Evolutionary conservation across 2,113 vertebrate genomes (phyloP).

Genomic region (Chloebia gouldiae): DNA sequence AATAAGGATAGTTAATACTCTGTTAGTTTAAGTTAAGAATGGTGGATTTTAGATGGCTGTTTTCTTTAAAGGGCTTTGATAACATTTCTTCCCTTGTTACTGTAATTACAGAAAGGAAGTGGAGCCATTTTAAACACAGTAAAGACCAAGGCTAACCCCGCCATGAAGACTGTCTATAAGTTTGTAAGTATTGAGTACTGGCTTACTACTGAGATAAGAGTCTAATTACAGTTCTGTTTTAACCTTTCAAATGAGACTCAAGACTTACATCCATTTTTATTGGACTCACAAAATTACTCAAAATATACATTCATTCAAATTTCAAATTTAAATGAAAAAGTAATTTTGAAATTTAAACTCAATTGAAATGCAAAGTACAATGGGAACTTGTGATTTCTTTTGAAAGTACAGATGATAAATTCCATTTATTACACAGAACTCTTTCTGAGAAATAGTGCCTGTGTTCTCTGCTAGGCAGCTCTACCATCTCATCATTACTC

Average conservation of each 20-base stretch:
- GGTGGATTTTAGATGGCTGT: constrained; percentile 39
- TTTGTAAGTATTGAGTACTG: constrained; percentile 84
- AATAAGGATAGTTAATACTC: neutral
- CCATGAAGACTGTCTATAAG: constrained; percentile 98
- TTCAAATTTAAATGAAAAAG: constrained; percentile 17
- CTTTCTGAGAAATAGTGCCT: neutral
- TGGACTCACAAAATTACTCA: neutral
- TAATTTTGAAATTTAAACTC: constrained; percentile 21
- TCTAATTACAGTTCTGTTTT: neutral
- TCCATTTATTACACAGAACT: constrained; percentile 21
- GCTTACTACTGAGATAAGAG: constrained; percentile 41
- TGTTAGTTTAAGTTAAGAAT: constrained; percentile 30
- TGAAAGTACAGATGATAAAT: constrained; percentile 20
- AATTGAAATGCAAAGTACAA: constrained; percentile 18
- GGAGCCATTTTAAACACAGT: constrained; percentile 97
- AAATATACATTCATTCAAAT: constrained; percentile 9
- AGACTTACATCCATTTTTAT: neutral
- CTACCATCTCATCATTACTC: constrained; percentile 53
- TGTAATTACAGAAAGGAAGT: constrained; percentile 89
- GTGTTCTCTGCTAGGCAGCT: constrained; percentile 19
- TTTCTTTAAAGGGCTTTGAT: constrained; percentile 37
- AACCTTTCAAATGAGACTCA: neutral
- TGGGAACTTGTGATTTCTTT: constrained; percentile 14
- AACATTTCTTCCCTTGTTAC: constrained; percentile 34
- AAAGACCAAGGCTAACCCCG: constrained; percentile 96